phyloP scores from a whole-genome alignment of 2,888 invertebrate species.

The Rugalucina vietnamica region DNA sequence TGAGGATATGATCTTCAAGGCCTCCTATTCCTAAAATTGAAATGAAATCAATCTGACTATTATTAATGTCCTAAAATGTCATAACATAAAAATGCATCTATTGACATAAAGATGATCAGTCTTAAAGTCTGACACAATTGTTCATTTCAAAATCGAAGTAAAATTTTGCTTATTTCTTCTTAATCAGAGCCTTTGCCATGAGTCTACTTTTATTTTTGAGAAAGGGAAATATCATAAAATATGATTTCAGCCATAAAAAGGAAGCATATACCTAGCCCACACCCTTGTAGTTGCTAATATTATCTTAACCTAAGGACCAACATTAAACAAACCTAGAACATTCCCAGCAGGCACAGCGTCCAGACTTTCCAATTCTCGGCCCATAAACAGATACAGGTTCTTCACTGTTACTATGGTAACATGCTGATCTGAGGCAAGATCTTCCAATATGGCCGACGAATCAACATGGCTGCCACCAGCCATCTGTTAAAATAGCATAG shows the following conservation, averaged over 20 bases:
- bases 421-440: conserved; percentile 86
- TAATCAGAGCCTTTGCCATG: too few relatives aligned
- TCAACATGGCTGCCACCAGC: conserved; percentile 41
- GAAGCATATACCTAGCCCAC: too few relatives aligned
- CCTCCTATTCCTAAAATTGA: conserved; percentile 88
- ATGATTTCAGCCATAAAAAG: too few relatives aligned
- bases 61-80: neutral
- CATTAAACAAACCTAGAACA: conserved; percentile 88
- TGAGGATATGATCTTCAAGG: conserved; percentile 92
- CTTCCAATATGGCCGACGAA: conserved; percentile 70
- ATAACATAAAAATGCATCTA: neutral
- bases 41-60: neutral
- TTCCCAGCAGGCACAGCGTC: conserved; percentile 94
- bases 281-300: too few relatives aligned
- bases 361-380: conserved; percentile 91
- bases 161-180: too few relatives aligned
- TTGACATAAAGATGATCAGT: neutral
- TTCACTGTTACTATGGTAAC: conserved; percentile 88
- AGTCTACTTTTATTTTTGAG: too few relatives aligned
- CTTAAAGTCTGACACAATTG: neutral
- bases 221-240: too few relatives aligned
- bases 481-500: neutral
- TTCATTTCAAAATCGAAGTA: too few relatives aligned
- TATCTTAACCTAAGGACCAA: too few relatives aligned
- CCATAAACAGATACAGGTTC: conserved; percentile 95